Conservation (phyloP, 2,797 vertebrate species). For the Poecilia velifera region DNA sequence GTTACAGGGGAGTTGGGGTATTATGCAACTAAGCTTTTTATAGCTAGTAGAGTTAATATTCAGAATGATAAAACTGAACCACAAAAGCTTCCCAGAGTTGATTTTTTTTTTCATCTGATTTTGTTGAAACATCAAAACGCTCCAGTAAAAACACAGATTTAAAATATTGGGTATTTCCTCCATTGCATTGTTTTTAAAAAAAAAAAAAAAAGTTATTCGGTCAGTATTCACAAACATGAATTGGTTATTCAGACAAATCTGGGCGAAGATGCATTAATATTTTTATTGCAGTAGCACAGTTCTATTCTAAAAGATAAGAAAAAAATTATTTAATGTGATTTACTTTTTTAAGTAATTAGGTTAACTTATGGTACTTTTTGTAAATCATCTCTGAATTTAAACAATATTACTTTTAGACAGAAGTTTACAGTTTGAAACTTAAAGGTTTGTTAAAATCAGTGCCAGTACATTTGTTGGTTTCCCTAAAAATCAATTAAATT, state of each 20-base stretch:
- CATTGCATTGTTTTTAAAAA: neutral
- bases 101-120: constrained; percentile 9
- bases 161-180: constrained; percentile 5
- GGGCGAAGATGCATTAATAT: neutral
- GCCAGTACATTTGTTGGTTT: neutral
- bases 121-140: constrained; percentile 21
- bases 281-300: constrained; percentile 3
- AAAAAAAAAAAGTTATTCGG: neutral
- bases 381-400: neutral
- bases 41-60: constrained; percentile 20
- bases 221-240: neutral
- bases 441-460: neutral
- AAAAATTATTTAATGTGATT: neutral
- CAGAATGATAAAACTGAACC: constrained; percentile 13
- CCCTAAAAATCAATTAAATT: too few species aligned
- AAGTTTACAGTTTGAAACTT: neutral
- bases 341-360: neutral
- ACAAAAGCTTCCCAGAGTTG: constrained; percentile 23
- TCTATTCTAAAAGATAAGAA: neutral
- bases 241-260: constrained; percentile 10
- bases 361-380: neutral
- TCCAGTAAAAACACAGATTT: constrained; percentile 18
- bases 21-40: constrained; percentile 32
- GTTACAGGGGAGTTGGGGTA: constrained; percentile 34
- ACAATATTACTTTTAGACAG: neutral